phyloP scores from a whole-genome alignment of 2,888 invertebrate genomes.

The Yponomeuta plumbellus region DNA sequence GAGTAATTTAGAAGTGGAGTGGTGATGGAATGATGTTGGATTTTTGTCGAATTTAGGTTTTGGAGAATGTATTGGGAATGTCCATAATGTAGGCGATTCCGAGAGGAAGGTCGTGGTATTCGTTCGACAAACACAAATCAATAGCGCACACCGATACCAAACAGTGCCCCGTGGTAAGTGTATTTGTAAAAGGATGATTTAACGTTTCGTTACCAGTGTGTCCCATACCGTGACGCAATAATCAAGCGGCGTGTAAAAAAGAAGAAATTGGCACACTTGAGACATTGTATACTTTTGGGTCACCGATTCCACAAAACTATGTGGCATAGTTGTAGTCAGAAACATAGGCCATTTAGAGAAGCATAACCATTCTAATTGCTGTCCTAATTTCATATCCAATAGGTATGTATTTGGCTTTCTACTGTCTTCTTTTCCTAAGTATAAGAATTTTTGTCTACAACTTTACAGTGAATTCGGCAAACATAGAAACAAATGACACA shows the following conservation, averaged over 20 bases:
- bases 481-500: conserved; percentile 21
- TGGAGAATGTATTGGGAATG: too few relatives aligned
- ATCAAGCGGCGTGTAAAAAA: conserved; percentile 76
- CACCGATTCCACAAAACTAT: conserved; percentile 32
- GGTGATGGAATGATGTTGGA: not conserved
- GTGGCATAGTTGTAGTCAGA: conserved; percentile 41
- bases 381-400: too few relatives aligned
- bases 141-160: not conserved
- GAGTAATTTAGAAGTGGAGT: not conserved
- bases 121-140: conserved; percentile 4
- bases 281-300: conserved; percentile 34
- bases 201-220: conserved; percentile 63
- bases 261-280: conserved; percentile 72
- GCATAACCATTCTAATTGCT: too few relatives aligned
- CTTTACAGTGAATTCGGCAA: conserved; percentile 17
- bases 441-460: conserved; percentile 22
- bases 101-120: not conserved
- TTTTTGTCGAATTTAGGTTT: not conserved
- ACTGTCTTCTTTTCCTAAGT: conserved; percentile 6
- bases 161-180: conserved; percentile 49
- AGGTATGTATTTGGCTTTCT: not conserved
- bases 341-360: conserved; percentile 15
- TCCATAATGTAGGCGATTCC: too few relatives aligned
- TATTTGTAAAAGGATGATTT: conserved; percentile 44
- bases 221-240: conserved; percentile 70